phyloP scores from a whole-genome alignment of 2,888 invertebrate species.

The Mystacides longicornis region DNA sequence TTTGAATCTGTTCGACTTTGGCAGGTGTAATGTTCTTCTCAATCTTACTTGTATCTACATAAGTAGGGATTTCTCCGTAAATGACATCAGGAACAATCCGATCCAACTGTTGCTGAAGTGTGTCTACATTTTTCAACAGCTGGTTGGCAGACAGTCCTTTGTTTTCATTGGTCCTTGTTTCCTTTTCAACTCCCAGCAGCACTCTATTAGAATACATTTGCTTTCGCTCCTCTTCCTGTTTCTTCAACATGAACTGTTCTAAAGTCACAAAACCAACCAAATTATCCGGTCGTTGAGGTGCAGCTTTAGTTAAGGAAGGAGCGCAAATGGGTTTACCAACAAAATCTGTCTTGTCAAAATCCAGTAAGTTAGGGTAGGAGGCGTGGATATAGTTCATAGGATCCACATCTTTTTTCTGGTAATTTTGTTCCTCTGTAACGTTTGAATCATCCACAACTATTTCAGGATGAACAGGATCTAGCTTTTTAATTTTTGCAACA shows the following conservation, averaged over 20 bases:
- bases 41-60: conserved; percentile 9
- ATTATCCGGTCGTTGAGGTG: conserved; percentile 47
- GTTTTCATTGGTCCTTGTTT: conserved; percentile 28
- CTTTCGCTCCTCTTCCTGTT: conserved; percentile 64
- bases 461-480: conserved; percentile 21
- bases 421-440: conserved; percentile 18
- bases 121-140: conserved; percentile 13
- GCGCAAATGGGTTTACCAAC: conserved; percentile 37
- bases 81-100: conserved; percentile 49
- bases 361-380: conserved; percentile 61
- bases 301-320: conserved; percentile 36
- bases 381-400: conserved; percentile 61
- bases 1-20: conserved; percentile 35
- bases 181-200: conserved; percentile 45
- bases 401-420: conserved; percentile 36
- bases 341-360: conserved; percentile 51
- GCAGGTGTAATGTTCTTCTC: conserved; percentile 30
- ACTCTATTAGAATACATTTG: conserved; percentile 52
- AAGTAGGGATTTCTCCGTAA: conserved; percentile 39
- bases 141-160: conserved; percentile 25
- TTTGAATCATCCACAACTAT: conserved; percentile 13
- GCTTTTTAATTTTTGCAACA: conserved; percentile 24
- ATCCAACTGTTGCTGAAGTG: conserved; percentile 32
- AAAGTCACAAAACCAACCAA: conserved; percentile 64
- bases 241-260: conserved; percentile 70